Percentiles rank a stretch among this genome's conserved stretches.
phyloP scores from a whole-genome alignment of 1,140 invertebrate genomes.

The Ceratina calcarata region DNA sequence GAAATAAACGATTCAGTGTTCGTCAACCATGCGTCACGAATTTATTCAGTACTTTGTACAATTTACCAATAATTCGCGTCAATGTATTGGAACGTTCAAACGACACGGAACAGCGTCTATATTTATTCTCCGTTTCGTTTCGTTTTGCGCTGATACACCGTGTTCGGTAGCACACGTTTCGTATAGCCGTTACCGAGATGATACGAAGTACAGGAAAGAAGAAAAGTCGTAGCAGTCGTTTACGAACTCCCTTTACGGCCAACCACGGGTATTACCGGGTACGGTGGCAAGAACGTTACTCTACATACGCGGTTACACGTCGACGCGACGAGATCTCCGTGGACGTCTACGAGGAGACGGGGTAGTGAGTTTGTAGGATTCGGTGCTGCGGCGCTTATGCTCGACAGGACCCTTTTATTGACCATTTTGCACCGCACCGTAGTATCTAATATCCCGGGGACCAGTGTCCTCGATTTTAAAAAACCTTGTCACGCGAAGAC shows the following conservation, averaged over 20 bases:
- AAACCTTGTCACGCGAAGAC: conserved; percentile 20
- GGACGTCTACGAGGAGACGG: conserved; percentile 25
- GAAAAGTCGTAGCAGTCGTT: conserved; percentile 56
- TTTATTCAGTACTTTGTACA: conserved; percentile 26
- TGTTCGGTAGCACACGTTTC: conserved; percentile 37
- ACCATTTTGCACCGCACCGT: conserved; percentile 21
- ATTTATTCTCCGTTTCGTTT: conserved; percentile 43
- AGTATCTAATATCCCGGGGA: conserved; percentile 29
- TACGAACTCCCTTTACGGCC: conserved; percentile 61
- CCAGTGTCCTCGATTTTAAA: conserved; percentile 34
- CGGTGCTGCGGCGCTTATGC: conserved; percentile 1
- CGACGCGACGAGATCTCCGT: conserved; percentile 19
- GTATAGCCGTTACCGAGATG: conserved; percentile 32
- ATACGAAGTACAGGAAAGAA: conserved; percentile 28
- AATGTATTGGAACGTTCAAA: conserved; percentile 32
- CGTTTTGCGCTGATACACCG: conserved; percentile 20
- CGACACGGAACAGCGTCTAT: conserved; percentile 24
- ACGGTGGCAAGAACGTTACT: conserved; percentile 46
- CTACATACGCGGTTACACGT: conserved; percentile 57
- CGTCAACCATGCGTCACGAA: background rate
- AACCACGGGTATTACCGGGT: conserved; percentile 57
- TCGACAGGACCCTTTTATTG: conserved; percentile 33
- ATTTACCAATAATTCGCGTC: background rate
- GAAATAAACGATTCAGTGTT: too few relatives aligned
- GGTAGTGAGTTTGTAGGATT: conserved; percentile 40